Base-by-base conservation (phyloP, 2,797 vertebrate species). In the Morus bassanus region DNA sequence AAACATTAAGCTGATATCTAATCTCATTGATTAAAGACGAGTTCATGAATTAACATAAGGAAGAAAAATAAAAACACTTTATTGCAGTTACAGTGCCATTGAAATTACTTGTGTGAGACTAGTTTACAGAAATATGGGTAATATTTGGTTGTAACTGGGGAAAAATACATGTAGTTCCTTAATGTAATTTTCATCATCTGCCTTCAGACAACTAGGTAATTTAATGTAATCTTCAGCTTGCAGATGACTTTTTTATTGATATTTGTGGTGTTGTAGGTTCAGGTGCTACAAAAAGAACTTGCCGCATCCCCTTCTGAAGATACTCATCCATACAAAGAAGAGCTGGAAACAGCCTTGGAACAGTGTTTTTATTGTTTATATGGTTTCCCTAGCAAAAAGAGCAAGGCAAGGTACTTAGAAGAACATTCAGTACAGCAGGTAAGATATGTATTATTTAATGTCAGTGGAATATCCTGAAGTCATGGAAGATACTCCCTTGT, bases 301-400 rank as follows among this genome's bases (percentile, higher is more conserved):
- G 95, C 98, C 23, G 98, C 97, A 5, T 98, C 98, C 4, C 95
- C 98, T 72, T 98, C 95, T 18, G 98, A 97, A 68, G 98, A 99
- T 70, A 96, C 98, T 8, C 99, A 99, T 74, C 99, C 99, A 2
- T 99, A 99, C 94, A 99, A 99, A 97, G 99, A 99, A 89, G 99
- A 99, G 95, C 95, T 99, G 96, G 99, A 99, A 97, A 99, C 98
- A 10, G 99, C 99, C 21, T 91, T 99, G 96, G 99, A 99, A 89
- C 99, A 99, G 97, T 99, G 99, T 69, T 99, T 99, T 96, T 99
- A 99, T 97, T 99, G 99, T 86, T 97, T 99, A 0, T 99, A 99
- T 46, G 98, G 98, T 41, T 99, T 99, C 91, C 99, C 99, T 54
- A 99, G 99, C 97, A 99, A 99, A 98, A 99, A 99, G 97, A 99